Percentiles rank a stretch among this genome's conserved stretches.
Conservation (phyloP, 2,113 vertebrate genomes). For the Oreochromis niloticus region DNA sequence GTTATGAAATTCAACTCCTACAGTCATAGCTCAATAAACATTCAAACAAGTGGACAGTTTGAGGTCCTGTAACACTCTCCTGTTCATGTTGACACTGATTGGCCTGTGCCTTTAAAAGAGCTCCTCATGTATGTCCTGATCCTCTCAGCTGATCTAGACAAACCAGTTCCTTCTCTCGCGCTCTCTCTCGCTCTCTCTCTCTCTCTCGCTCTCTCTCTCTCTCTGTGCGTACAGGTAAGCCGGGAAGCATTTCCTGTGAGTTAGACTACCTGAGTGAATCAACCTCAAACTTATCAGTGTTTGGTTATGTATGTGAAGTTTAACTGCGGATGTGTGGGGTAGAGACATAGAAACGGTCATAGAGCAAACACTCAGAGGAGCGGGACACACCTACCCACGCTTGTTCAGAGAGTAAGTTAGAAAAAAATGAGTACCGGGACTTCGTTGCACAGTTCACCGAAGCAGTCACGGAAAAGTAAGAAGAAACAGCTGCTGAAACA, state of each 20-base stretch:
- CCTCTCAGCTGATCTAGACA: constrained; percentile 27
- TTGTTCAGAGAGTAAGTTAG: neutral
- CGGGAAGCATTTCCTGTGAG: constrained; percentile 36
- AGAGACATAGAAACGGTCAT: neutral
- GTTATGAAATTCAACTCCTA: neutral
- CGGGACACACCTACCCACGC: neutral
- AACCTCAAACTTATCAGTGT: neutral
- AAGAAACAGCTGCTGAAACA: constrained; percentile 36
- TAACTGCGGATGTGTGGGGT: neutral
- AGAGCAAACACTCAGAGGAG: neutral
- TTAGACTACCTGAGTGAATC: neutral
- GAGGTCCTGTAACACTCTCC: neutral
- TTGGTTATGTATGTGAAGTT: neutral
- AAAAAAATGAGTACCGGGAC: constrained; percentile 52
- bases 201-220: fast-evolving
- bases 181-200: too few species aligned
- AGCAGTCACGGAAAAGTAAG: constrained; percentile 31
- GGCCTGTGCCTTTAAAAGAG: neutral
- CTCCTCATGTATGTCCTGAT: neutral
- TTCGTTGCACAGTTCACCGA: constrained; percentile 21
- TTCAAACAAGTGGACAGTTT: neutral
- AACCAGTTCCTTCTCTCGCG: constrained; percentile 50
- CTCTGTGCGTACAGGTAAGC: constrained; percentile 1
- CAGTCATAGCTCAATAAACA: neutral
- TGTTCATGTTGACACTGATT: neutral